phyloP scores from a whole-genome alignment of 2,113 vertebrate genomes.

The Apeltes quadracus region DNA sequence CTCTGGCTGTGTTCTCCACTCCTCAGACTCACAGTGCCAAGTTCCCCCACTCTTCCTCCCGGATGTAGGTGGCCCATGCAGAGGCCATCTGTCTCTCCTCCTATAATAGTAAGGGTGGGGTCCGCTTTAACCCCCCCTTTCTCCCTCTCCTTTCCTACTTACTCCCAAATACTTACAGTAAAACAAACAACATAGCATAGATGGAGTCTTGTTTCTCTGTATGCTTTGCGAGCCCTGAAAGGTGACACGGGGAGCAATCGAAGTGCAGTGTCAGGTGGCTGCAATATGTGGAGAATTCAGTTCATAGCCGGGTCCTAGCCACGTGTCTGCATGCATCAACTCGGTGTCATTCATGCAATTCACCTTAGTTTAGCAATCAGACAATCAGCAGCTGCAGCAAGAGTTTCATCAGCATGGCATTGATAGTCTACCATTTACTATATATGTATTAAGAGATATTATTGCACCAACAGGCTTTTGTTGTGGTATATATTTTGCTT shows the following conservation, averaged over 20 bases:
- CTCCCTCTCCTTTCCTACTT: conserved; percentile 39
- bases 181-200: conserved; percentile 69
- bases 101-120: conserved; percentile 73
- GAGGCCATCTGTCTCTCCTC: conserved; percentile 78
- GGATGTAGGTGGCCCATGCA: conserved; percentile 76
- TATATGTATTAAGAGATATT: conserved; percentile 1
- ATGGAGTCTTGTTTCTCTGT: conserved; percentile 65
- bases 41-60: conserved; percentile 65
- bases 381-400: background rate
- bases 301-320: conserved; percentile 51
- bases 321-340: conserved; percentile 61
- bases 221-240: conserved; percentile 63
- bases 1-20: conserved; percentile 59
- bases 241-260: conserved; percentile 65
- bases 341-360: conserved; percentile 62
- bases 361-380: conserved; percentile 41
- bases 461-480: conserved; percentile 2
- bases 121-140: conserved; percentile 49
- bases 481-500: conserved; percentile 2
- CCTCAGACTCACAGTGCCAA: conserved; percentile 61
- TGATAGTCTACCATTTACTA: background rate
- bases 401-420: conserved; percentile 11
- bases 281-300: conserved; percentile 61
- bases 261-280: conserved; percentile 65
- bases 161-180: conserved; percentile 66